A percentile compares a stretch with the other conserved stretches of the same genome.
These are phyloP conservation scores for Gymnocephalus cernua DNA, from an alignment of 2,113 vertebrate genomes.

Conservation along the genomic window DNA sequence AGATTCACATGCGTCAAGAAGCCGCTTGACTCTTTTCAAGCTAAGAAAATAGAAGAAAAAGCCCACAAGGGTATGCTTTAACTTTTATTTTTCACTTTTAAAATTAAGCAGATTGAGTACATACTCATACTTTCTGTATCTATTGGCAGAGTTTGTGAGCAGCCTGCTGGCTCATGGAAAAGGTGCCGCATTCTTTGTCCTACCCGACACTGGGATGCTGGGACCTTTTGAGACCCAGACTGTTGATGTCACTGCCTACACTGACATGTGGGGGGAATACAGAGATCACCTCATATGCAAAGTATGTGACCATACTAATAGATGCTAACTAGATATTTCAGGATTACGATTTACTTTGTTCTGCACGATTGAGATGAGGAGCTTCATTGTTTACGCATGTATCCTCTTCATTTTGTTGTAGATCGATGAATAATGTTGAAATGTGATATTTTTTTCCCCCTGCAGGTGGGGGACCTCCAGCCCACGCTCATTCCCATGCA, in stretches of 20 bases:
- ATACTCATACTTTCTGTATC: neutral
- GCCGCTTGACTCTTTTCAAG: slow-evolving; percentile 66
- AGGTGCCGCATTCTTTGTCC: slow-evolving; percentile 88
- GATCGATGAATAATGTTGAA: neutral
- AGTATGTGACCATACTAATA: slow-evolving; percentile 77
- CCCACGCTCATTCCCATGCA: slow-evolving; percentile 84
- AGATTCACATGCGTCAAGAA: slow-evolving; percentile 73
- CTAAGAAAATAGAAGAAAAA: slow-evolving; percentile 81
- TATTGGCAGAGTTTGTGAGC: slow-evolving; percentile 84
- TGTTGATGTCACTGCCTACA: slow-evolving; percentile 88
- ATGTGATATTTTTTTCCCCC: neutral
- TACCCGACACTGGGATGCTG: slow-evolving; percentile 84
- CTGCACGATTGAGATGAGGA: neutral
- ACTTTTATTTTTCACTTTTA: neutral
- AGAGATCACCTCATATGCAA: slow-evolving; percentile 88
- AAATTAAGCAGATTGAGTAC: neutral
- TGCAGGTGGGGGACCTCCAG: slow-evolving; percentile 88
- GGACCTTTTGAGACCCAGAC: slow-evolving; percentile 85
- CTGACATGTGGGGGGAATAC: slow-evolving; percentile 97
- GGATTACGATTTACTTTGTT: neutral
- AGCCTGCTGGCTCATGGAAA: slow-evolving; percentile 87
- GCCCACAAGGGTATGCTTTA: slow-evolving; percentile 82
- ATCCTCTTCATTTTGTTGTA: neutral
- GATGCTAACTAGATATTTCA: neutral
- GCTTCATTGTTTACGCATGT: too few species aligned